These are phyloP conservation scores for Leptodactylus fuscus DNA, from an alignment of 2,113 vertebrate genomes.

Conservation along the genomic window DNA sequence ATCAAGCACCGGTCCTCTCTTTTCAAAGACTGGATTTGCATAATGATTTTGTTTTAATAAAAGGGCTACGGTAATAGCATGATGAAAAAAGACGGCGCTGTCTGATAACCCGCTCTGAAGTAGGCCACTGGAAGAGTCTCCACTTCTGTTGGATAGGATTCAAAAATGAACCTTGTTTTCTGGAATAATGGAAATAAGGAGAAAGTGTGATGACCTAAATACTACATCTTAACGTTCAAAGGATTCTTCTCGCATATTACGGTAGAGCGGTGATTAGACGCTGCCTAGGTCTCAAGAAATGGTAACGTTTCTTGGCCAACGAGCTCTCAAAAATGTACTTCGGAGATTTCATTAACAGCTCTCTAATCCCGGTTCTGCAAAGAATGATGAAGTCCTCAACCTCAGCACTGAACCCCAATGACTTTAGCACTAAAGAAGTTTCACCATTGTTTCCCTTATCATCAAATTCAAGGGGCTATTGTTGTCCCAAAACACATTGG, in stretches of 20 bases:
- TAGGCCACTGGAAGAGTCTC: not conserved
- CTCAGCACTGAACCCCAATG: not conserved
- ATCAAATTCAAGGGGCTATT: too few species aligned
- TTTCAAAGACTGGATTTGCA: slow-evolving; percentile 51
- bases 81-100: slow-evolving; percentile 38
- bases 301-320: not conserved
- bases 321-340: not conserved
- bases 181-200: not conserved
- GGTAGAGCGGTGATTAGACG: not conserved
- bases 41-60: slow-evolving; percentile 58
- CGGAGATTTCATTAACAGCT: not conserved
- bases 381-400: too few species aligned
- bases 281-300: not conserved
- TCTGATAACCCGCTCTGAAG: slow-evolving; percentile 17
- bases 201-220: slow-evolving; percentile 19
- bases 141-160: not conserved
- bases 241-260: not conserved
- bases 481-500: too few species aligned
- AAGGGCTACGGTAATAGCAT: slow-evolving; percentile 45
- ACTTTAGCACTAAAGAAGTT: too few species aligned
- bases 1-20: slow-evolving; percentile 30
- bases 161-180: not conserved
- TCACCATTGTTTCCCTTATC: too few species aligned
- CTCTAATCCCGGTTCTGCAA: too few species aligned
- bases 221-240: not conserved